Percentiles rank a stretch among this genome's conserved stretches.
phyloP scores from a whole-genome alignment of 2,113 vertebrate species.

The Pan paniscus region DNA sequence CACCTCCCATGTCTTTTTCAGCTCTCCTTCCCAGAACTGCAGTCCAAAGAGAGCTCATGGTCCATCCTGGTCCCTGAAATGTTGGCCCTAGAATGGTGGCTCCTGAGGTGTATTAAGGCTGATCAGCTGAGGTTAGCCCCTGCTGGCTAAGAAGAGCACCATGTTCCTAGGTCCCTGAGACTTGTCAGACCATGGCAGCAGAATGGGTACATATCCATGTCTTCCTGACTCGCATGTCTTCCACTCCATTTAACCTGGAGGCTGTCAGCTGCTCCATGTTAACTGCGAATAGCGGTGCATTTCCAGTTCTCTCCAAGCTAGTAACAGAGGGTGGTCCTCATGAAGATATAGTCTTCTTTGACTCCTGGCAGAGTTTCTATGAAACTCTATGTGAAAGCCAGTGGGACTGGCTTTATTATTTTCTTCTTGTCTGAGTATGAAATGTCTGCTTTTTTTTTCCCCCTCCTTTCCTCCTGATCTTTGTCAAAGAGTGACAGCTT shows the following conservation, averaged over 20 bases:
- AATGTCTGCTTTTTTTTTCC: constrained; percentile 3
- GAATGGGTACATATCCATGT: not conserved
- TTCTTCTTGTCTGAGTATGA: constrained; percentile 65
- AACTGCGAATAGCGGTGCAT: not conserved
- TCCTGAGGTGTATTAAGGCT: not conserved
- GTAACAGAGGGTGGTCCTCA: not conserved
- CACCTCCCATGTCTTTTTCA: not conserved
- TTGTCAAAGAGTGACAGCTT: constrained; percentile 72
- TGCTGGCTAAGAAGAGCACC: not conserved
- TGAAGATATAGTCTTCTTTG: not conserved
- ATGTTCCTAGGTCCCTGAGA: not conserved
- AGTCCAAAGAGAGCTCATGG: not conserved
- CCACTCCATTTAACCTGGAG: not conserved
- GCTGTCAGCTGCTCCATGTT: not conserved
- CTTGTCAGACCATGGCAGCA: not conserved
- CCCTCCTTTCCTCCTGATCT: constrained; percentile 58
- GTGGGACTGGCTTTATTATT: constrained; percentile 41
- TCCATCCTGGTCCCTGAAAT: not conserved
- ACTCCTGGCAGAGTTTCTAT: not conserved
- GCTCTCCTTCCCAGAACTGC: not conserved
- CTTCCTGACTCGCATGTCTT: rapidly evolving
- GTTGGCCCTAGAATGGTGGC: no score
- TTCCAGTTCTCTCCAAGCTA: not conserved
- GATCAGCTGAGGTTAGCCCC: not conserved
- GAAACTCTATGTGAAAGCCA: not conserved